phyloP scores from a whole-genome alignment of 2,113 vertebrate species.

The Rhinichthys klamathensis region DNA sequence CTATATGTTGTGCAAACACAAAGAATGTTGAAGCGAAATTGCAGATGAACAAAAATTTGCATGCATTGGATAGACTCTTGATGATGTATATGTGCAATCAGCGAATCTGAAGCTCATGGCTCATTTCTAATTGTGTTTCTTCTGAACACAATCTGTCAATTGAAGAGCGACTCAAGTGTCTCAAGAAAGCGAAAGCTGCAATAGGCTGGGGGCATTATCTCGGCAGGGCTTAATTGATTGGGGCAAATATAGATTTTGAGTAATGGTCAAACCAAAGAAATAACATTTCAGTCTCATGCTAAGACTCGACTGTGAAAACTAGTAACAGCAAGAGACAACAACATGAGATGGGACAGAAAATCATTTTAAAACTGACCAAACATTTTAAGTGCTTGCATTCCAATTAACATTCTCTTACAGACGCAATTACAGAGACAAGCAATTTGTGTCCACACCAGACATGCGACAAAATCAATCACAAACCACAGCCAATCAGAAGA shows the following conservation, averaged over 20 bases:
- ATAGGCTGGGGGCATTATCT: conserved; percentile 25
- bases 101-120: not conserved
- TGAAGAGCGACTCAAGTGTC: not conserved
- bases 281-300: conserved; percentile 11
- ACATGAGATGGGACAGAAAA: not conserved
- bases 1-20: not conserved
- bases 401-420: too few species aligned
- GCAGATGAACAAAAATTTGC: not conserved
- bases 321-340: not conserved
- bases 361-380: not conserved
- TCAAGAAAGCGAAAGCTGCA: not conserved
- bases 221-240: conserved; percentile 1
- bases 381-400: not conserved
- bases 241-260: conserved; percentile 24
- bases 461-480: too few species aligned
- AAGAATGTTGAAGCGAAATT: not conserved
- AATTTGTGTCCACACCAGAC: too few species aligned
- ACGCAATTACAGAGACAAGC: too few species aligned
- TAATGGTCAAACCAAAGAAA: conserved; percentile 11
- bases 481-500: too few species aligned
- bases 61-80: not conserved
- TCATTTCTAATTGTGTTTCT: conserved; percentile 18
- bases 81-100: not conserved
- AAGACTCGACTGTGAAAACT: not conserved
- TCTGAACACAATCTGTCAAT: not conserved